Percentiles rank a stretch among this genome's conserved stretches.
These are phyloP conservation scores for Acipenser ruthenus DNA, from an alignment of 2,797 vertebrate species.

Conservation along the genomic window DNA sequence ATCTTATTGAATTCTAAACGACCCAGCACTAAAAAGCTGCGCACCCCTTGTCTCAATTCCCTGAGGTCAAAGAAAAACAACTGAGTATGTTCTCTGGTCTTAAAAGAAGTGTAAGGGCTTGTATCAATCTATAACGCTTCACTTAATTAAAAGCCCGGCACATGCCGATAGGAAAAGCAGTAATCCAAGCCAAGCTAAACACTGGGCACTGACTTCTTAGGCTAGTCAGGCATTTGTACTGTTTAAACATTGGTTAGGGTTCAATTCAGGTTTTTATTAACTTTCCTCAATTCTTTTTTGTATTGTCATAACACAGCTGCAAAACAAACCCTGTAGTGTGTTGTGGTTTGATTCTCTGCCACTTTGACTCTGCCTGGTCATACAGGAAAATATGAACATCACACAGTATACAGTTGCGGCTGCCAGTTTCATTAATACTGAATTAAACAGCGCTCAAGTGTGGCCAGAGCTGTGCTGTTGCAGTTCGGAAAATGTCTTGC, in stretches of 20 bases:
- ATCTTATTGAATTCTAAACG: not conserved
- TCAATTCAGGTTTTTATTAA: constrained; percentile 16
- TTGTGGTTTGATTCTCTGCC: not conserved
- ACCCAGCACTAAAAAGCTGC: no score
- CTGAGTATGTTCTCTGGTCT: constrained; percentile 13
- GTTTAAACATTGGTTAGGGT: constrained; percentile 19
- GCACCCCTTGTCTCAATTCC: not conserved
- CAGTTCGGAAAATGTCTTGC: not conserved
- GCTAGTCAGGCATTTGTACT: constrained; percentile 14
- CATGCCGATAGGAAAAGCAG: constrained; percentile 13
- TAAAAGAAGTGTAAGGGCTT: constrained; percentile 11
- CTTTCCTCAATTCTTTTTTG: constrained; percentile 9
- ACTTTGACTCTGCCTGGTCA: not conserved
- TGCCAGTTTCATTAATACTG: constrained; percentile 6
- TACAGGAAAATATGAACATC: constrained; percentile 1
- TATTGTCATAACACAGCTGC: constrained; percentile 11
- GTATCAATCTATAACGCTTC: constrained; percentile 9
- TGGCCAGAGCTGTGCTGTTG: not conserved
- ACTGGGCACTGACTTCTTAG: constrained; percentile 13
- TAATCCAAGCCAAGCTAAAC: constrained; percentile 22
- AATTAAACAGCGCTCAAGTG: constrained; percentile 1
- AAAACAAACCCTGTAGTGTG: not conserved
- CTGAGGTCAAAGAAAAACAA: constrained; percentile 13
- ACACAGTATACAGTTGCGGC: constrained; percentile 3
- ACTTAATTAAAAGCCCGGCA: constrained; percentile 19